Base-by-base conservation (phyloP, 2,797 vertebrate species). In the Leucoraja ocellata region DNA sequence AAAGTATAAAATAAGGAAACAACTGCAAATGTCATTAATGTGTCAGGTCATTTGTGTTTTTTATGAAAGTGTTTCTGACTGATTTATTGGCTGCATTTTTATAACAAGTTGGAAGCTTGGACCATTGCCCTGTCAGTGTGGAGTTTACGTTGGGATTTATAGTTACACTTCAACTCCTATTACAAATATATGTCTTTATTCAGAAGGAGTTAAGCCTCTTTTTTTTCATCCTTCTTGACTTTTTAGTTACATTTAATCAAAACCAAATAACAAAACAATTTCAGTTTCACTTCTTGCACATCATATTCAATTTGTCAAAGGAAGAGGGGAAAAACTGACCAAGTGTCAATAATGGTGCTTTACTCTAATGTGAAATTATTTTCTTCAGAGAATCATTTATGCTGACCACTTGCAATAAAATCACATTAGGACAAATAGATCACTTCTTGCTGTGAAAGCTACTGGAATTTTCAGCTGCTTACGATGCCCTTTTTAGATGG, bases 1-100 rank as follows among this genome's bases (percentile, higher is more conserved):
- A 96, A 96, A 97, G 94, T 95, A 95, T 93, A 95, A 95, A 95
- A 95, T 96, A 96, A 95, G 95, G 95, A 96, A 95, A 96, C 96
- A 96, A 95, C 94, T 94, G 23, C 76, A 92, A 92, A 93, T 93
- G 77, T 61, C 94, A 95, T 95, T 61, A 68, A 88, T 65, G 36
- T 79, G 95, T 96, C 94, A 95, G 95, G 95, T 93, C 94, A 95
- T 93, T 93, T 94, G 94, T 93, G 95, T 92, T 96, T 96, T 95
- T 95, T 96, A 95, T 95, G 96, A 96, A 95, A 95, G 95, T 94
- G 94, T 97, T 95, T 96, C 93, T 91, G 94, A 93, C 94, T 96
- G 96, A 97, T 95, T 94, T 94, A 97, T 97, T 94, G 95, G 74
- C 76, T 9, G 93, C 93, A 96, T 96, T 96, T 97, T 97, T 97